Evolutionary conservation across 53 echinoderm and acorn worm genomes (phyloP).

Genomic region (Mesocentrotus franciscanus): DNA sequence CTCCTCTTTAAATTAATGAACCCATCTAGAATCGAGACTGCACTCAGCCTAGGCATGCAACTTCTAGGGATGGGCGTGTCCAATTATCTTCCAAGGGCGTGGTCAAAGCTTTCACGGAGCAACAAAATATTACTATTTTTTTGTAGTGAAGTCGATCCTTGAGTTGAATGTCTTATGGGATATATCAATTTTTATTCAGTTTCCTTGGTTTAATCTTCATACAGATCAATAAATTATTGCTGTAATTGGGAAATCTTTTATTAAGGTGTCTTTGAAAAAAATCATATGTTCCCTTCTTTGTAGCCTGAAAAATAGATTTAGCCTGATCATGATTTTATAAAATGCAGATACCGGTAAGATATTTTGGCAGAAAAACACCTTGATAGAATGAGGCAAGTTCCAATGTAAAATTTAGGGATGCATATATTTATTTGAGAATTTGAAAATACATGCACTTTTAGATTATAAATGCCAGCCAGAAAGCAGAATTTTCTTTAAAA

Average conservation of each 20-base stretch:
- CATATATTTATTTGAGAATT: too few species aligned
- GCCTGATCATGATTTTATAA: background rate
- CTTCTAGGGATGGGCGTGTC: background rate
- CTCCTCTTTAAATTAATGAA: conserved; percentile 35
- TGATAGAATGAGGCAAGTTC: too few species aligned
- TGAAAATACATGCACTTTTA: too few species aligned
- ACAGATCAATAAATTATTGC: too few species aligned
- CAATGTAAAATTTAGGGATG: background rate
- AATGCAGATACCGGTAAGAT: background rate
- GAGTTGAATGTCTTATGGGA: background rate
- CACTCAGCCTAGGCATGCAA: conserved; percentile 19
- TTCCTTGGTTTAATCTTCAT: background rate
- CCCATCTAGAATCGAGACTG: conserved; percentile 46
- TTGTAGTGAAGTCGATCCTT: background rate
- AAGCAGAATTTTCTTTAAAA: too few species aligned
- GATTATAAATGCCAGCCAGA: too few species aligned
- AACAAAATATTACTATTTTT: background rate
- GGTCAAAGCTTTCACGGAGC: background rate
- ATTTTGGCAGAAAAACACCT: background rate
- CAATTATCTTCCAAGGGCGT: background rate
- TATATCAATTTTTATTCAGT: background rate
- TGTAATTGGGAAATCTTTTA: too few species aligned
- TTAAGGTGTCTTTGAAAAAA: too few species aligned
- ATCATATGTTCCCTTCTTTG: background rate
- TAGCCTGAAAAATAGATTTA: background rate